These are phyloP conservation scores for Harpalus rufipes DNA, from an alignment of 2,888 invertebrate genomes.

Conservation along the genomic window DNA sequence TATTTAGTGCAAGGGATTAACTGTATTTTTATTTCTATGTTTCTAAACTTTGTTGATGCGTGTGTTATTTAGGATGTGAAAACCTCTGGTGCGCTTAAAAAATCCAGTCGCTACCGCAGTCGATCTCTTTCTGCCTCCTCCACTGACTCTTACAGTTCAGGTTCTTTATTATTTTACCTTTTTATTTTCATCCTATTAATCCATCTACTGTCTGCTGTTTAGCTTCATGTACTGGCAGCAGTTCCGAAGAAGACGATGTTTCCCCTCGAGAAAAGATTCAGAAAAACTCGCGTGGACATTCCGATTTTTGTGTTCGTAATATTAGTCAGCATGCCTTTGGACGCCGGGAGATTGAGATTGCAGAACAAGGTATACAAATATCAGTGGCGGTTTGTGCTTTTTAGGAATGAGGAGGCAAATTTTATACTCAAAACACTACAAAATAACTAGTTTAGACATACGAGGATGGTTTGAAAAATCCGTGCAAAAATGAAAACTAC, in stretches of 20 bases:
- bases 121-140: conserved; percentile 96
- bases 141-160: conserved; percentile 96
- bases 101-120: conserved; percentile 92
- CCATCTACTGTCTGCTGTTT: conserved; percentile 60
- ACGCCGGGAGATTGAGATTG: conserved; percentile 97
- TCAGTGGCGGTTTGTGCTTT: too few relatives aligned
- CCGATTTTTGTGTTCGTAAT: conserved; percentile 96
- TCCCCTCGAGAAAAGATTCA: conserved; percentile 96
- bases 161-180: conserved; percentile 77
- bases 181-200: conserved; percentile 34
- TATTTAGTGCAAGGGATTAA: conserved; percentile 51
- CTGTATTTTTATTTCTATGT: conserved; percentile 53
- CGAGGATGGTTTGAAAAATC: too few relatives aligned
- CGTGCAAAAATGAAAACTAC: too few relatives aligned
- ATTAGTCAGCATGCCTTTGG: conserved; percentile 96
- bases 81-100: conserved; percentile 88
- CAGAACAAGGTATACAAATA: conserved; percentile 88
- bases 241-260: conserved; percentile 95
- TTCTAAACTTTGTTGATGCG: conserved; percentile 11
- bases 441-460: too few relatives aligned
- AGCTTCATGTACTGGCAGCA: conserved; percentile 86
- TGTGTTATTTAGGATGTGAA: conserved; percentile 78
- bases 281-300: conserved; percentile 89
- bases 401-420: too few relatives aligned
- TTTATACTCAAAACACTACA: too few relatives aligned